Evolutionary conservation across 2,888 invertebrate genomes (phyloP).

Genomic region (Eupithecia pulchellata): DNA sequence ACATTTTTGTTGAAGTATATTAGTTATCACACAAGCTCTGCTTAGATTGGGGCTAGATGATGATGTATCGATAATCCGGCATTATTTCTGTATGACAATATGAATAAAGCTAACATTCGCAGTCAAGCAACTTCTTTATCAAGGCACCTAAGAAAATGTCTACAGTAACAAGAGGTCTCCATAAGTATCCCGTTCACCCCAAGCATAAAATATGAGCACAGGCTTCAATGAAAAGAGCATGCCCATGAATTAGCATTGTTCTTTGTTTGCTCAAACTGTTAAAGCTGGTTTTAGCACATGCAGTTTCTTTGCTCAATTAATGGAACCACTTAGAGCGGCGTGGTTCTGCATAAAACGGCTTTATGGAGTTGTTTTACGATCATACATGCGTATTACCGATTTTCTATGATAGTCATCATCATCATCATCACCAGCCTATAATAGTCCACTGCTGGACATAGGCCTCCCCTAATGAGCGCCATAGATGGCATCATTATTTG

Average conservation of each 20-base stretch:
- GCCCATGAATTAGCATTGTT: slow-evolving; percentile 29
- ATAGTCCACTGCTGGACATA: too few relatives aligned
- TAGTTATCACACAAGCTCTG: too few relatives aligned
- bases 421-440: too few relatives aligned
- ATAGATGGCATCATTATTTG: too few relatives aligned
- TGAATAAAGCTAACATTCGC: not conserved
- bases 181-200: not conserved
- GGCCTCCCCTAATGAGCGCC: too few relatives aligned
- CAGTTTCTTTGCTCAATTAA: slow-evolving; percentile 37
- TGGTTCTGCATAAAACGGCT: slow-evolving; percentile 29
- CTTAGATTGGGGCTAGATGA: too few relatives aligned
- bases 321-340: slow-evolving; percentile 34
- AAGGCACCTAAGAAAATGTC: not conserved
- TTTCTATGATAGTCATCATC: not conserved
- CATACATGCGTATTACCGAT: not conserved
- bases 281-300: slow-evolving; percentile 39
- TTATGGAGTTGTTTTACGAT: slow-evolving; percentile 11
- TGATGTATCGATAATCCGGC: too few relatives aligned
- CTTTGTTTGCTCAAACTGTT: slow-evolving; percentile 36
- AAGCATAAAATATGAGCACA: slow-evolving; percentile 5
- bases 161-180: not conserved
- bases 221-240: not conserved
- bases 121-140: not conserved
- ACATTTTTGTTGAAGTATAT: too few relatives aligned
- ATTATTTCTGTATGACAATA: too few relatives aligned